phyloP scores from a whole-genome alignment of 2,113 vertebrate species.

The Scopus umbretta region DNA sequence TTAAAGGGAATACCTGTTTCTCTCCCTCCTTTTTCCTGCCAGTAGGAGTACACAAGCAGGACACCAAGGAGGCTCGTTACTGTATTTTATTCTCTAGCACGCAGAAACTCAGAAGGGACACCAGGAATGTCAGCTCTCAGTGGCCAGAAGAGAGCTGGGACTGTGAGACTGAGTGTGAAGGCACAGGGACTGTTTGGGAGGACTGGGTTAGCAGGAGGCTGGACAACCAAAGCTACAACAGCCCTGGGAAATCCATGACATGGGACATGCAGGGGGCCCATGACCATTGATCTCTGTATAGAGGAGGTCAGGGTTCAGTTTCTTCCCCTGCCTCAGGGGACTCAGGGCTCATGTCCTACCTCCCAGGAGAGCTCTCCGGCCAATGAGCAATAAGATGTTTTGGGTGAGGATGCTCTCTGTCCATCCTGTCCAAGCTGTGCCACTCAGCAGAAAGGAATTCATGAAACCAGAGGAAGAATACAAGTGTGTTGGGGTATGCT shows the following conservation, averaged over 20 bases:
- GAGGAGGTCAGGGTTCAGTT: conserved; percentile 27
- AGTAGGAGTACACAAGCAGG: not conserved
- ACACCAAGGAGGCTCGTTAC: not conserved
- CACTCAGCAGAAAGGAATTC: conserved; percentile 53
- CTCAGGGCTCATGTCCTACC: not conserved
- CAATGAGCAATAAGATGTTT: not conserved
- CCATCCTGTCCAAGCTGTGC: conserved; percentile 11
- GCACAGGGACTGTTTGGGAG: not conserved
- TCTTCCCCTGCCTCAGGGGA: conserved; percentile 8
- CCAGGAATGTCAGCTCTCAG: not conserved
- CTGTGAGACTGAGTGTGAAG: not conserved
- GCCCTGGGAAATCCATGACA: conserved; percentile 55
- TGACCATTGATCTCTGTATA: not conserved
- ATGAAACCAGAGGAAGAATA: not conserved
- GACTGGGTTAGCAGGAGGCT: not conserved
- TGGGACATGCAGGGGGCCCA: not conserved
- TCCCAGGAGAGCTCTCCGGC: not conserved
- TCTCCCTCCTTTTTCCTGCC: not conserved
- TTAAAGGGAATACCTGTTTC: not conserved
- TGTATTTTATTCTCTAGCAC: not conserved
- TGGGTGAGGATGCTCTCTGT: conserved; percentile 23
- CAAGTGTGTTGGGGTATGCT: not conserved
- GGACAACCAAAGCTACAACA: not conserved
- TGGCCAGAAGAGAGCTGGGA: not conserved
- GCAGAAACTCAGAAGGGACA: not conserved